Evolutionary conservation across 2,888 invertebrate genomes (phyloP), one percentile per base, ranked within the genome.

Genomic region (Cephonodes hylas): DNA sequence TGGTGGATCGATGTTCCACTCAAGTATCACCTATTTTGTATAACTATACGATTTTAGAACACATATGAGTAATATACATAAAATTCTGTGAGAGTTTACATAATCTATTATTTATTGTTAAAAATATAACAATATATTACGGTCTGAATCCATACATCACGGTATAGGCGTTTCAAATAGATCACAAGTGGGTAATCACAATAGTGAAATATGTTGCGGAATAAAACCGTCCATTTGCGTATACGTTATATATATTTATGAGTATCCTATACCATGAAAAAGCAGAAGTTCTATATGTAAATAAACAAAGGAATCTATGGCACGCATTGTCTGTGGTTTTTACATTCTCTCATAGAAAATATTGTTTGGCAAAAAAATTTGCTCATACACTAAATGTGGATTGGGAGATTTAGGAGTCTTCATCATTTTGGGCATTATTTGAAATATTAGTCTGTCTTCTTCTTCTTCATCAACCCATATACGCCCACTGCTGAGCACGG

Each of bases 241-340:
- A 53, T 27, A 53, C 18, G 18, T 10, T 10, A 31, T 31, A 7
- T 53, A 53, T 31, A 53, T 53, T 53, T 53, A 53, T 53, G 27
- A 53, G 15, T 27, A 48, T 48, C 27, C 25, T 13, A 27, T 15
- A 53, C 27, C 27, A 27, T 10, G 53, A 31, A 48, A 53, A 53
- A 53, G 27, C 53, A 53, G 31, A 18, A 48, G 25, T 53, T 53
- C 53, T 53, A 31, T 18, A 27, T 31, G 53, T 31, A 53, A 53
- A 53, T 31, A 53, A 53, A 53, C 27, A 15, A 53, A 27, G 27
- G 23, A 53, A 53, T 7, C 53, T 31, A 53, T 18, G 10, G 18
- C 7, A 25, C 25, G 27, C 53, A 31, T 18, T 53, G 10, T 53
- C 27, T 53, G n/a, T 25, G 46, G 27, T 18, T 18, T 53, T 53